phyloP scores from a whole-genome alignment of 1,140 invertebrate genomes.

The Pinna nobilis region DNA sequence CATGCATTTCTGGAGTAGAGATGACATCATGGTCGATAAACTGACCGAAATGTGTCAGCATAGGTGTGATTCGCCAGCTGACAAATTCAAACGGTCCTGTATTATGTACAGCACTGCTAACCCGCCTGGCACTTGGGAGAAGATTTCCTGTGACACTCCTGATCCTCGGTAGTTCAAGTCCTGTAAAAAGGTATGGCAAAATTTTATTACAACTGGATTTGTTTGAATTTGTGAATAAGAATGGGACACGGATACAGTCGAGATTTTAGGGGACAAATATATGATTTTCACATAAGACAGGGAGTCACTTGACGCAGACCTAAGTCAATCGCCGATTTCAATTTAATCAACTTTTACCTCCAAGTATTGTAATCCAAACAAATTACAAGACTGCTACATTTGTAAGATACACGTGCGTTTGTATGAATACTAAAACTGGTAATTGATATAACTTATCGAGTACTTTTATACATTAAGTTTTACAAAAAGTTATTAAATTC shows the following conservation, averaged over 20 bases:
- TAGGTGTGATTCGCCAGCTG: neutral
- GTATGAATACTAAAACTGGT: no score
- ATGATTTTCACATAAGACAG: no score
- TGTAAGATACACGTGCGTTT: no score
- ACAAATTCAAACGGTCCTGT: neutral
- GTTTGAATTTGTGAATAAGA: neutral
- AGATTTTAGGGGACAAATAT: neutral
- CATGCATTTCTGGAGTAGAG: slow-evolving; percentile 1
- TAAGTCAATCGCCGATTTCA: no score
- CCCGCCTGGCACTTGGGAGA: neutral
- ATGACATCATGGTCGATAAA: slow-evolving; percentile 22
- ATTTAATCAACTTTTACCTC: no score
- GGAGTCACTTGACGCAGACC: no score
- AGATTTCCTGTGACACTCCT: neutral
- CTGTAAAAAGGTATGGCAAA: neutral
- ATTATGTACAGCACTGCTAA: neutral
- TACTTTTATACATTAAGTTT: no score
- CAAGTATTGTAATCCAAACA: no score
- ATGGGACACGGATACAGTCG: neutral
- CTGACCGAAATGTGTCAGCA: slow-evolving; percentile 3
- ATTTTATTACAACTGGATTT: neutral
- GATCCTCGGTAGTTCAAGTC: neutral
- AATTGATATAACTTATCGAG: no score
- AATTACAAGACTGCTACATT: no score
- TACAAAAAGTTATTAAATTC: no score